These are phyloP conservation scores for Hesperophylax magnus DNA, from an alignment of 1,140 invertebrate genomes.

Conservation along the genomic window DNA sequence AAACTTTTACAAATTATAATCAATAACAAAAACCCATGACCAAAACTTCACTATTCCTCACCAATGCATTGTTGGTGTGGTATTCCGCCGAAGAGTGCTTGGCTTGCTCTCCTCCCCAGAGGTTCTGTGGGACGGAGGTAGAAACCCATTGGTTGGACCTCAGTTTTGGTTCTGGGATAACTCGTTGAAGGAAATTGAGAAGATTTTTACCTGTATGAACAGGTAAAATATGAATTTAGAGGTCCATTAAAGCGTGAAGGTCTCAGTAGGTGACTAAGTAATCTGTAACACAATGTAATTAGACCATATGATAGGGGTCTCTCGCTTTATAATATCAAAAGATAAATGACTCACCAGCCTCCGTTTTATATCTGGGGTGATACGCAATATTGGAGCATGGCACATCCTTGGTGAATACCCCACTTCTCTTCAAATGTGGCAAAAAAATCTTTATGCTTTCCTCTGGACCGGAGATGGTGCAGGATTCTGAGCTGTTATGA, in stretches of 20 bases:
- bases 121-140: conserved; percentile 78
- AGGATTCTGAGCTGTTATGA: conserved; percentile 87
- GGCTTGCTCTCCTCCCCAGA: conserved; percentile 76
- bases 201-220: conserved; percentile 78
- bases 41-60: not conserved
- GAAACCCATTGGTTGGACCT: conserved; percentile 84
- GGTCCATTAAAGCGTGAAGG: not conserved
- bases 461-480: conserved; percentile 88
- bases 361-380: conserved; percentile 85
- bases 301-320: not conserved
- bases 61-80: conserved; percentile 86
- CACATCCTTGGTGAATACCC: conserved; percentile 87
- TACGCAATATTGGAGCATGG: conserved; percentile 88
- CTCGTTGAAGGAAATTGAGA: conserved; percentile 74
- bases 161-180: conserved; percentile 76
- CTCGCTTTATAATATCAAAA: not conserved
- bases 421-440: conserved; percentile 76
- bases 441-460: conserved; percentile 80
- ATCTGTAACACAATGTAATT: no score
- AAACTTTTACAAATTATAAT: no score
- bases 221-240: no score
- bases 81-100: conserved; percentile 83
- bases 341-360: conserved; percentile 71
- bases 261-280: no score
- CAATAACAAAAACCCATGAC: no score